These are phyloP conservation scores for Trematomus loennbergii DNA, from an alignment of 2,113 vertebrate species.

Conservation along the genomic window DNA sequence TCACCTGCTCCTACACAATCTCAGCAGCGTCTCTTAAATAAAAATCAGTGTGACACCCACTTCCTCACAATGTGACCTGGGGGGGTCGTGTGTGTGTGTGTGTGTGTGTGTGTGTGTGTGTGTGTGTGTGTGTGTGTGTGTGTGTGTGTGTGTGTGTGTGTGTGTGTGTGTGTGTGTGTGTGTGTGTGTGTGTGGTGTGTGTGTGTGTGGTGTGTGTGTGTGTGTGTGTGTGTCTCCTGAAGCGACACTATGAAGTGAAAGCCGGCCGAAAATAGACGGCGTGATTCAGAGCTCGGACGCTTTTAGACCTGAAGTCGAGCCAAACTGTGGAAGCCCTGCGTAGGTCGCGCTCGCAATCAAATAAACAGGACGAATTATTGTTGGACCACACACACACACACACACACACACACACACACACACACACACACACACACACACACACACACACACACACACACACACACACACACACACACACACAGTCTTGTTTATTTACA, in stretches of 20 bases:
- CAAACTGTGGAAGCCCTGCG: constrained; percentile 54
- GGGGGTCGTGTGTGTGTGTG: constrained; percentile 16
- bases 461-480: constrained; percentile 47
- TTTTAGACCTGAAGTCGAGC: constrained; percentile 55
- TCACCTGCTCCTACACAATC: constrained; percentile 30
- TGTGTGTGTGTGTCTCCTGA: constrained; percentile 17
- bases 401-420: background rate
- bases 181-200: background rate
- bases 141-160: constrained; percentile 13
- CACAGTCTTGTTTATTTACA: constrained; percentile 55
- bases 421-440: constrained; percentile 20
- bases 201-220: constrained; percentile 17
- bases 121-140: constrained; percentile 14
- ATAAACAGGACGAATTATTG: constrained; percentile 64
- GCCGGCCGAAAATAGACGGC: constrained; percentile 56
- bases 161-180: background rate
- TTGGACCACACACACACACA: constrained; percentile 24
- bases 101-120: constrained; percentile 12
- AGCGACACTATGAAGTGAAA: constrained; percentile 39
- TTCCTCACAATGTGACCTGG: constrained; percentile 54
- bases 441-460: constrained; percentile 21
- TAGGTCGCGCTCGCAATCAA: constrained; percentile 57
- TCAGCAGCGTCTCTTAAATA: no score
- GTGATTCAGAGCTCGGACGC: constrained; percentile 39
- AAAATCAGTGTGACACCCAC: constrained; percentile 35